A percentile compares a stretch with the other conserved stretches of the same genome.
Evolutionary conservation across 2,888 invertebrate species (phyloP).

Genomic region (Caenorhabditis panamensis): DNA sequence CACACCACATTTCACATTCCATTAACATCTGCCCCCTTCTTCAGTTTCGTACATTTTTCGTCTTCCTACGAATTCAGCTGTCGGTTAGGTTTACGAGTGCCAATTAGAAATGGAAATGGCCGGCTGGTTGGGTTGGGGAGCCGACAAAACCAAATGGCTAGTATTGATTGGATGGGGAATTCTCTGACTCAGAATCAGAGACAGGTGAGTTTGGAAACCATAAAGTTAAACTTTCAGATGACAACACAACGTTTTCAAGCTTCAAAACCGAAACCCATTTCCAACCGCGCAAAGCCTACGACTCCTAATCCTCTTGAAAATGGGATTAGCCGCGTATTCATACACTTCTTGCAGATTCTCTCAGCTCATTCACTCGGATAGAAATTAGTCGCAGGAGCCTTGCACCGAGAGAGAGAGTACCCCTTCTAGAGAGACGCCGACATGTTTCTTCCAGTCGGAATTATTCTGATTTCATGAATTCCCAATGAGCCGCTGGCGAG

Average conservation of each 20-base stretch:
- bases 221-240: no score
- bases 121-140: neutral
- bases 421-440: neutral
- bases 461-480: slow-evolving; percentile 56
- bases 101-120: slow-evolving; percentile 36
- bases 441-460: neutral
- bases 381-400: slow-evolving; percentile 27
- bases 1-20: neutral
- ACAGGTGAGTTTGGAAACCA: no score
- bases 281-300: no score
- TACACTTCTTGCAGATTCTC: slow-evolving; percentile 24
- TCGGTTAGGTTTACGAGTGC: slow-evolving; percentile 43
- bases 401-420: slow-evolving; percentile 16
- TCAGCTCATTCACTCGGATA: slow-evolving; percentile 16
- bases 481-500: slow-evolving; percentile 26
- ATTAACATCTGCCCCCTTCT: slow-evolving; percentile 35
- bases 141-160: neutral
- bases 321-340: neutral
- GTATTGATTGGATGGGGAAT: neutral
- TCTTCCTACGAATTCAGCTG: slow-evolving; percentile 39
- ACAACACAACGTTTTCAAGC: no score
- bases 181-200: no score
- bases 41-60: slow-evolving; percentile 10
- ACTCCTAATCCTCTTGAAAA: neutral
- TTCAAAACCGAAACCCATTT: neutral